Evolutionary conservation across 2,113 vertebrate species (phyloP), one percentile per base, ranked within the genome.

Genomic region (Caranx ignobilis): DNA sequence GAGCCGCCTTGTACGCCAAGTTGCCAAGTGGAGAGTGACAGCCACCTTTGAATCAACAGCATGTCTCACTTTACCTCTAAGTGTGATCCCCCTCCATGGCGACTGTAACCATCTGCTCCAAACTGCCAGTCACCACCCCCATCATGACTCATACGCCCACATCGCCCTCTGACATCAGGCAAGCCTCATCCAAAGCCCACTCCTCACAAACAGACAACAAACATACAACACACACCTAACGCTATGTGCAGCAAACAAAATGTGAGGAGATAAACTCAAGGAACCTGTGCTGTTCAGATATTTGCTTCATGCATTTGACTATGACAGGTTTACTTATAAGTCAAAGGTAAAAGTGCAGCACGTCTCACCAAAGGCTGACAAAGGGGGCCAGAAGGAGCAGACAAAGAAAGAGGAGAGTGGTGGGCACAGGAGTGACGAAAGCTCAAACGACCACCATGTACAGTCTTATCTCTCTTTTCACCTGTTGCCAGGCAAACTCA

Each of bases 401-500:
- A 41, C 1, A 2, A 54, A 43, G n/a, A 65, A n/a, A 57, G 21
- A 63, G 19, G 4, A 56, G 19, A 39, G 54, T 43, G 54, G 37
- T 12, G 4, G 9, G 31, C 56, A 69, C 47, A 54, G 65, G 67
- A 16, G 50, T 16, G 56, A 69, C 19, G 55, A 67, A 77, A 71
- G 21, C 19, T 71, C 31, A 52, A 60, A 76, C 21, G 26, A 78
- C 18, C 77, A 72, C 77, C 56, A 76, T 86, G 70, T 79, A 84
- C 73, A n/a, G 72, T 75, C 83, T 86, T 32, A 79, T 92, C 71
- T 77, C 64, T 65, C 62, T 75, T 80, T 91, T 77, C 81, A 90
- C 86, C 84, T 89, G 93, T 92, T 94, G 87, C 91, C 84, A 89
- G 82, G 90, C 88, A 89, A 93, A 91, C 71, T 56, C 79, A 75